These are phyloP conservation scores for Tupiocoris notatus DNA, from an alignment of 2,888 invertebrate species.

Conservation along the genomic window DNA sequence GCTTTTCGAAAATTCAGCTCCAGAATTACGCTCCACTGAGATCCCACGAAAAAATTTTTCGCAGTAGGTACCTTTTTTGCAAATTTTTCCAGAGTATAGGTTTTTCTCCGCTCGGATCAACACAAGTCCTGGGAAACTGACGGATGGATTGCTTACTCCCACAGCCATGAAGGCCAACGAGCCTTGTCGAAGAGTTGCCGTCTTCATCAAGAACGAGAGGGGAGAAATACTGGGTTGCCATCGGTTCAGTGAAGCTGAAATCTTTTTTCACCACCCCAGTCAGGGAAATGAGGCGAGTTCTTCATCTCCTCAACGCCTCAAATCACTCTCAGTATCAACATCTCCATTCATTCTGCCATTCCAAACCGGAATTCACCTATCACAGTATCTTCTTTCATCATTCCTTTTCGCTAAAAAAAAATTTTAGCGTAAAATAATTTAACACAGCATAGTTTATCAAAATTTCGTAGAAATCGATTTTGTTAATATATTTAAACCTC, in stretches of 20 bases:
- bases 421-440: too few species aligned
- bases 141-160: background rate
- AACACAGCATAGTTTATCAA: too few species aligned
- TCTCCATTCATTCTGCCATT: too few species aligned
- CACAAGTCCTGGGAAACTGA: background rate
- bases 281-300: background rate
- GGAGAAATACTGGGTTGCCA: background rate
- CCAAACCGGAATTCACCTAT: too few species aligned
- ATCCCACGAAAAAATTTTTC: too few species aligned
- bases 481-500: too few species aligned
- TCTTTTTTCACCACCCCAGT: background rate
- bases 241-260: background rate
- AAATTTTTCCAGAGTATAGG: background rate
- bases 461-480: too few species aligned
- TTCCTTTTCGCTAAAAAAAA: too few species aligned
- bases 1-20: too few species aligned
- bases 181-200: constrained; percentile 16
- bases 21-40: too few species aligned
- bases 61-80: background rate
- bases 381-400: too few species aligned
- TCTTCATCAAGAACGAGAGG: constrained; percentile 14
- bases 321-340: background rate
- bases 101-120: background rate
- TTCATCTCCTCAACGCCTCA: background rate
- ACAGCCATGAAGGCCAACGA: background rate